These are phyloP conservation scores for Stegostoma tigrinum DNA, from an alignment of 2,113 vertebrate genomes.

Conservation along the genomic window DNA sequence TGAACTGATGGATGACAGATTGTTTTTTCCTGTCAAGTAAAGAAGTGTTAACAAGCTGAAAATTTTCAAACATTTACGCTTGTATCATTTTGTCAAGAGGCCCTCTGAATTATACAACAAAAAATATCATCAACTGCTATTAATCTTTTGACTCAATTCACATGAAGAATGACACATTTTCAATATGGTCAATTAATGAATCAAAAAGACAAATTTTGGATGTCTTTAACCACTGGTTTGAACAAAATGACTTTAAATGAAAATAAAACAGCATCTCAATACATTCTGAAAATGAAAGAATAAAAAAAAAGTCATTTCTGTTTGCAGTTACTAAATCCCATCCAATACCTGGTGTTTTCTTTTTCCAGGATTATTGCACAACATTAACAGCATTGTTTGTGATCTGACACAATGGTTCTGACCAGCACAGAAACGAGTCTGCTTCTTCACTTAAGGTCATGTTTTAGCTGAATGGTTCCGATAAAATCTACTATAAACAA, in stretches of 20 bases:
- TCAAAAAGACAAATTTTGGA: neutral
- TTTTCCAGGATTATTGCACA: neutral
- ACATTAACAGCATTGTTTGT: neutral
- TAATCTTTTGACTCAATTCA: neutral
- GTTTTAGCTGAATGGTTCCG: neutral
- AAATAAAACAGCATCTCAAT: neutral
- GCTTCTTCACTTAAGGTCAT: slow-evolving; percentile 5
- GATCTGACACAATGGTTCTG: neutral
- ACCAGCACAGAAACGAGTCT: neutral
- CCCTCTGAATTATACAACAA: neutral
- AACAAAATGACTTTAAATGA: neutral
- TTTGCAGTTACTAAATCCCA: neutral
- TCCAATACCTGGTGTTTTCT: neutral
- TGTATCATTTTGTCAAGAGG: neutral
- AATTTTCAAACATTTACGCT: neutral
- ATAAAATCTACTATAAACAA: neutral
- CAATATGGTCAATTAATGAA: neutral
- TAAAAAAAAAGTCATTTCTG: neutral
- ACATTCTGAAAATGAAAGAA: neutral
- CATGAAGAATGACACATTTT: neutral
- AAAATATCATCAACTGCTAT: neutral
- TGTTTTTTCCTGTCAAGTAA: neutral
- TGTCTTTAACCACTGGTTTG: neutral
- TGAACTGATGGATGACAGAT: neutral
- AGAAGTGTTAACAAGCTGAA: neutral